These are phyloP conservation scores for Premnoplex brunnescens DNA, from an alignment of 2,797 vertebrate genomes.

Conservation along the genomic window DNA sequence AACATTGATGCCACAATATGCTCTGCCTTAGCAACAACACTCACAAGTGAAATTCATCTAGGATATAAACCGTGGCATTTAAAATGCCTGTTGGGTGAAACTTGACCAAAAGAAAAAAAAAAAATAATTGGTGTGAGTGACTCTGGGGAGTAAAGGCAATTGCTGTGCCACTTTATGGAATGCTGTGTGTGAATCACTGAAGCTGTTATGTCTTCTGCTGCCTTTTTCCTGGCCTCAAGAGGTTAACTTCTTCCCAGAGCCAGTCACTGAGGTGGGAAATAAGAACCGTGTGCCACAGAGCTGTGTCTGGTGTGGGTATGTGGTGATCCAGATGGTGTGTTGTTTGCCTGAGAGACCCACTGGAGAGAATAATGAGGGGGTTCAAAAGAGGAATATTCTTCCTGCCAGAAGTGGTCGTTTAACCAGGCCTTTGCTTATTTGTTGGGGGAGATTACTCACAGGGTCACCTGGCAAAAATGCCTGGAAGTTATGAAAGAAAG, in stretches of 20 bases:
- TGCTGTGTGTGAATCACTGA: not conserved
- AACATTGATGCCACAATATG: constrained; percentile 65
- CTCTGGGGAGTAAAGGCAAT: constrained; percentile 15
- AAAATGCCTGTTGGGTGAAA: constrained; percentile 29
- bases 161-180: not conserved
- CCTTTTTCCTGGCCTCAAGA: constrained; percentile 25
- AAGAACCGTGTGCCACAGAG: not conserved
- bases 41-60: constrained; percentile 23
- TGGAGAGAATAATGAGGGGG: constrained; percentile 24
- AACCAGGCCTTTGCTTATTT: constrained; percentile 25
- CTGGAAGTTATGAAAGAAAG: constrained; percentile 64
- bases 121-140: not conserved
- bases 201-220: constrained; percentile 1
- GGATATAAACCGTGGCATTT: constrained; percentile 11
- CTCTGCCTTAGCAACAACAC: constrained; percentile 49
- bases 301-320: not conserved
- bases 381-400: not conserved
- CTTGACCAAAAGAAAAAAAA: not conserved
- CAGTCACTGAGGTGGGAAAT: not conserved
- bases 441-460: constrained; percentile 52
- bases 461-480: constrained; percentile 65
- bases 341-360: not conserved
- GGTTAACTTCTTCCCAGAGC: constrained; percentile 36
- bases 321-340: not conserved
- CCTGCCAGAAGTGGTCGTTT: constrained; percentile 36